Conservation (phyloP, 2,797 vertebrate species). For the Tiaroga cobitis region DNA sequence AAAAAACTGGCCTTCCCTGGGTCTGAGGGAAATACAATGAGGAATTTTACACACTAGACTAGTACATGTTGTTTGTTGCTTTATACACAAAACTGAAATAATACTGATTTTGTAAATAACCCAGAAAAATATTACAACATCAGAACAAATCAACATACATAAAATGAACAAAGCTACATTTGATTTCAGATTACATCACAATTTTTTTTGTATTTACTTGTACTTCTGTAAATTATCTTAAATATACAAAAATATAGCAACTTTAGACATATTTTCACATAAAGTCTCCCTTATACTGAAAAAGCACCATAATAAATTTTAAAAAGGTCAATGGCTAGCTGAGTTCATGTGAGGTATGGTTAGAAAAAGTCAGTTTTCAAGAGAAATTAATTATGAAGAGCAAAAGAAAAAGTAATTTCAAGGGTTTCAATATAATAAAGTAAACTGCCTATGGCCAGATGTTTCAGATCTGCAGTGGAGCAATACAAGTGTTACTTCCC, state of each 20-base stretch:
- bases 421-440: conserved; percentile 61
- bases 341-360: conserved; percentile 86
- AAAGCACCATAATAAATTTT: conserved; percentile 79
- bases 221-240: conserved; percentile 30
- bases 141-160: conserved; percentile 15
- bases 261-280: conserved; percentile 58
- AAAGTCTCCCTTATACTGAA: conserved; percentile 74
- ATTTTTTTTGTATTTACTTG: conserved; percentile 10
- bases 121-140: conserved; percentile 3
- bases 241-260: conserved; percentile 52
- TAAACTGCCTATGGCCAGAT: conserved; percentile 69
- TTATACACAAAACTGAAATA: conserved; percentile 44
- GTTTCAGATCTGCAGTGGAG: conserved; percentile 65
- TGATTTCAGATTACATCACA: conserved; percentile 52
- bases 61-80: conserved; percentile 45
- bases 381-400: conserved; percentile 40
- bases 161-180: conserved; percentile 36
- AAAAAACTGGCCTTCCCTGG: conserved; percentile 68
- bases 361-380: conserved; percentile 68
- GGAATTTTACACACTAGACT: conserved; percentile 24
- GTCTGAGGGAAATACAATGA: conserved; percentile 60
- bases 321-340: conserved; percentile 79
- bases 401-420: conserved; percentile 69
- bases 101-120: conserved; percentile 31
- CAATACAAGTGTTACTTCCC: conserved; percentile 38